Conservation (phyloP, 2,113 vertebrate species). For the Saiga tatarica region DNA sequence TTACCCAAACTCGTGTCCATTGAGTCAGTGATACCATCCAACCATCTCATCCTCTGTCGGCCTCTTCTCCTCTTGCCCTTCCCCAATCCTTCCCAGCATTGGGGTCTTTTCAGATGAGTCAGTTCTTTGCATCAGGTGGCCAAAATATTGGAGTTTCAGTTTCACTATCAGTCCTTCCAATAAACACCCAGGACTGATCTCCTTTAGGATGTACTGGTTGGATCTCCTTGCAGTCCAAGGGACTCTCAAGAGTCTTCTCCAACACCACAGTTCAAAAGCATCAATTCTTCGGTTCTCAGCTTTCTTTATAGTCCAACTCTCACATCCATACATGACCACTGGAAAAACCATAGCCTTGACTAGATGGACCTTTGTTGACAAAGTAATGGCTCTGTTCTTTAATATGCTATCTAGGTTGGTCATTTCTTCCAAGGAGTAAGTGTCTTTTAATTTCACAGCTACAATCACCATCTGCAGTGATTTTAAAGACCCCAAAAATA, state of each 20-base stretch:
- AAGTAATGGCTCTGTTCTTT: background rate
- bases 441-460: background rate
- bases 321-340: background rate
- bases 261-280: background rate
- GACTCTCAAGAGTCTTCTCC: background rate
- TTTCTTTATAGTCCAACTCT: background rate
- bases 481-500: background rate
- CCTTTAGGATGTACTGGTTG: background rate
- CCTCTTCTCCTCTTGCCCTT: background rate
- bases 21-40: background rate
- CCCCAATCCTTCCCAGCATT: background rate
- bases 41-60: background rate
- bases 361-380: background rate
- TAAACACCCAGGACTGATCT: background rate
- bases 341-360: background rate
- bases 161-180: background rate
- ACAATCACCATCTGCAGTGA: background rate
- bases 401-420: background rate
- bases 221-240: background rate
- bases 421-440: background rate
- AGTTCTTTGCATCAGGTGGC: background rate
- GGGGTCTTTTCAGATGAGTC: background rate
- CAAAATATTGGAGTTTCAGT: background rate
- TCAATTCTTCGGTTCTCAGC: accelerated
- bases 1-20: background rate